Evolutionary conservation across 2,888 invertebrate genomes (phyloP).

Genomic region (Andrena camellia): DNA sequence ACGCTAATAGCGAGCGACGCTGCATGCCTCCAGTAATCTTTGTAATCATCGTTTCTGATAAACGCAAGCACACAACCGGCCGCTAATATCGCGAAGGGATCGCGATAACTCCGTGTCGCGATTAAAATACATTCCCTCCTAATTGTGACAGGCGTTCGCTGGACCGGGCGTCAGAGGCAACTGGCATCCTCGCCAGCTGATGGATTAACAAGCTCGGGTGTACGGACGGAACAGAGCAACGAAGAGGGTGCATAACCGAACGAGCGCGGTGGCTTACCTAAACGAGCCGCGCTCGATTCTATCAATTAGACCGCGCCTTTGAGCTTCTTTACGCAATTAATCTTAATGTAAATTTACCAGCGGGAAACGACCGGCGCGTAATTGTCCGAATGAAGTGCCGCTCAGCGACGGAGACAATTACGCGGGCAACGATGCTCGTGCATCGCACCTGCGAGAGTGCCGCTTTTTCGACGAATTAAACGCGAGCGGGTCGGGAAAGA

Average conservation of each 20-base stretch:
- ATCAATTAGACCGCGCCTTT: constrained; percentile 63
- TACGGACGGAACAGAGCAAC: background rate
- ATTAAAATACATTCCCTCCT: constrained; percentile 45
- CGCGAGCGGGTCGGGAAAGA: constrained; percentile 29
- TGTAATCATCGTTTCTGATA: constrained; percentile 38
- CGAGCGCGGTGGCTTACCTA: background rate
- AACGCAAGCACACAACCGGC: constrained; percentile 18
- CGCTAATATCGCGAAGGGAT: constrained; percentile 21
- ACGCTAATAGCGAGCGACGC: constrained; percentile 36
- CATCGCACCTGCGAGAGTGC: constrained; percentile 33
- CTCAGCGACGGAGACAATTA: constrained; percentile 39
- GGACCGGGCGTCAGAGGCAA: background rate
- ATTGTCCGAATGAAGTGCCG: constrained; percentile 60
- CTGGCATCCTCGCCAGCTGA: background rate
- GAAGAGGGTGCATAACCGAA: background rate
- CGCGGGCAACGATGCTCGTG: constrained; percentile 9
- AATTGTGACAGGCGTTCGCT: constrained; percentile 48
- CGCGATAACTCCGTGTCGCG: constrained; percentile 12
- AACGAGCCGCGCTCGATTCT: constrained; percentile 50
- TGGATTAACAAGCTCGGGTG: constrained; percentile 27
- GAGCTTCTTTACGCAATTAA: constrained; percentile 60
- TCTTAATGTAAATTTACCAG: constrained; percentile 57
- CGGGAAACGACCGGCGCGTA: constrained; percentile 54
- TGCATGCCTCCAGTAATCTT: constrained; percentile 40
- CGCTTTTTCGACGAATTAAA: constrained; percentile 57